Conservation (phyloP, 1,140 invertebrate genomes). For the Bombus consobrinus region DNA sequence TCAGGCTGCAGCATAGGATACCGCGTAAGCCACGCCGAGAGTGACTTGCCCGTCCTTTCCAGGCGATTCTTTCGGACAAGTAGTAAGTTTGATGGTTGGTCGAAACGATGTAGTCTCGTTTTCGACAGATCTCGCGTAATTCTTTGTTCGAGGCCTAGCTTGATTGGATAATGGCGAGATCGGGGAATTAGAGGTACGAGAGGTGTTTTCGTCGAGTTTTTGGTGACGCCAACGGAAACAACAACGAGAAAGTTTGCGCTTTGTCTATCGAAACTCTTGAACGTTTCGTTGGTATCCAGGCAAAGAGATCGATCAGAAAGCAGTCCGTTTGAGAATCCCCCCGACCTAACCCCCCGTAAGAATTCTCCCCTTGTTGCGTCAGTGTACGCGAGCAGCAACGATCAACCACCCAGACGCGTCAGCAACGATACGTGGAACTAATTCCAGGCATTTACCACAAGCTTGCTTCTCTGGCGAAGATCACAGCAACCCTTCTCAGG, state of each 20-base stretch:
- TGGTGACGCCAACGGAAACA: no score
- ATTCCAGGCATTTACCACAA: slow-evolving; percentile 74
- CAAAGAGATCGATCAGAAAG: background rate
- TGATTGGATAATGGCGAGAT: no score
- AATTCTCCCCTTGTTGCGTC: slow-evolving; percentile 23
- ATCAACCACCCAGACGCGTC: slow-evolving; percentile 3
- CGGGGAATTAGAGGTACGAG: no score
- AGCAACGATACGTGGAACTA: slow-evolving; percentile 68
- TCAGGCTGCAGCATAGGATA: background rate
- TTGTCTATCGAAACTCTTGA: background rate
- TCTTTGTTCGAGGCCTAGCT: no score
- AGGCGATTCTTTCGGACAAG: no score
- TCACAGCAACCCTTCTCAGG: slow-evolving; percentile 45
- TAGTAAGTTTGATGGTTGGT: background rate
- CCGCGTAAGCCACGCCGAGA: no score
- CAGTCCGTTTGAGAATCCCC: background rate
- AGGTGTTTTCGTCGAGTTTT: no score
- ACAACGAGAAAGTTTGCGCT: background rate
- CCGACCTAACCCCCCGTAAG: background rate
- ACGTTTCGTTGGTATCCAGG: background rate
- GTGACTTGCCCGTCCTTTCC: background rate
- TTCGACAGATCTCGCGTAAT: no score
- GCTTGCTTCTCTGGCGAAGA: slow-evolving; percentile 52
- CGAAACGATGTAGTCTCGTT: background rate
- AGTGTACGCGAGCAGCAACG: background rate